Conservation (phyloP, 2,888 invertebrate genomes). For the Aelia acuminata region DNA sequence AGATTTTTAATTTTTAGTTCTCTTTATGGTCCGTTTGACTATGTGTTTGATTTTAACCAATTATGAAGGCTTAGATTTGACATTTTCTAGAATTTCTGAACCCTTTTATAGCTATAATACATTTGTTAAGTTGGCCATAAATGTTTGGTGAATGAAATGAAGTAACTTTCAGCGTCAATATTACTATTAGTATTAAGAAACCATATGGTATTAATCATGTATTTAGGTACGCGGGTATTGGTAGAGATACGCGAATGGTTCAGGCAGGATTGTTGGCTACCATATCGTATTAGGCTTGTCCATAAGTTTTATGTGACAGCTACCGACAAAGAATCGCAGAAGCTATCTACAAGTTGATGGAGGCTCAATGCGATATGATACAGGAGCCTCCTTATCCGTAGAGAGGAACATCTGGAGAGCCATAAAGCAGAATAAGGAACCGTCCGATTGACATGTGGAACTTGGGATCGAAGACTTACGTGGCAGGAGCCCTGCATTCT, state of each 20-base stretch:
- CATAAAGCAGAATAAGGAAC: slow-evolving; percentile 44
- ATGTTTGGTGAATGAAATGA: no score
- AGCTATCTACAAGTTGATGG: slow-evolving; percentile 23
- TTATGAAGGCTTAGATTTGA: no score
- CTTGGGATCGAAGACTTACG: not conserved
- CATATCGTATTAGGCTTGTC: not conserved
- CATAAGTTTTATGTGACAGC: not conserved
- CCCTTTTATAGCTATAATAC: no score
- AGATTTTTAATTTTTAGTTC: no score
- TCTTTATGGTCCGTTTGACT: no score
- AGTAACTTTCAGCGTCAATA: no score
- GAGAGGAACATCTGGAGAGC: not conserved
- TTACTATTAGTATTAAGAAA: no score
- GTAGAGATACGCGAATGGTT: not conserved
- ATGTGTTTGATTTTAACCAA: no score
- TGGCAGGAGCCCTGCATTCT: not conserved
- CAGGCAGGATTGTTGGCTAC: not conserved
- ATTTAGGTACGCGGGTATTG: no score
- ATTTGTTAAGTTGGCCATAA: no score
- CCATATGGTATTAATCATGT: no score
- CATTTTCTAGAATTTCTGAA: no score
- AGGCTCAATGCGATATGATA: slow-evolving; percentile 22
- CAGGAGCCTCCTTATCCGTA: slow-evolving; percentile 13
- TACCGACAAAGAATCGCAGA: not conserved
- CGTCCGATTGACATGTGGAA: slow-evolving; percentile 28